A percentile compares a stretch with the other conserved stretches of the same genome.
These are phyloP conservation scores for Pelusios castaneus DNA, from an alignment of 2,113 vertebrate genomes.

Conservation along the genomic window DNA sequence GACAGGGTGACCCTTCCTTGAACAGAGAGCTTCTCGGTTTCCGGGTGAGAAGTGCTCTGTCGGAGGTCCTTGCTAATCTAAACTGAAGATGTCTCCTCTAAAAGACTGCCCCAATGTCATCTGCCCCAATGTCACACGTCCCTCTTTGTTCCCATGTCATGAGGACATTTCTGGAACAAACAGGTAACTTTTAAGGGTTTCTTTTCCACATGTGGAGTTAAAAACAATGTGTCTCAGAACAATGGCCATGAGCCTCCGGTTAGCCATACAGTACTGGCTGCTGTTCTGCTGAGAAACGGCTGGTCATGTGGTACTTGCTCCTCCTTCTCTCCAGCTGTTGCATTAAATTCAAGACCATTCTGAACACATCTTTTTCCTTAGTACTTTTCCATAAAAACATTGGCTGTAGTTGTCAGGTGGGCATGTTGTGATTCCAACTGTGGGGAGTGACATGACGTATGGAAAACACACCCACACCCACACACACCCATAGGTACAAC, in stretches of 20 bases:
- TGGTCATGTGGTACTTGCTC: not conserved
- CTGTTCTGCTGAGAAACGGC: not conserved
- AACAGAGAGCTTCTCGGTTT: too few species aligned
- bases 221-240: not conserved
- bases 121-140: fast-evolving
- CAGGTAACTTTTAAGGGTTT: not conserved
- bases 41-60: too few species aligned
- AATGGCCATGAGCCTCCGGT: not conserved
- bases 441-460: fast-evolving
- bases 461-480: not conserved
- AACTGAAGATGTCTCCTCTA: too few species aligned
- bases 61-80: too few species aligned
- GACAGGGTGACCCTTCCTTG: not conserved
- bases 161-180: not conserved
- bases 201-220: not conserved
- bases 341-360: not conserved
- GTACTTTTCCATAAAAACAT: not conserved
- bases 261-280: not conserved
- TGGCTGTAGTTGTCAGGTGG: not conserved
- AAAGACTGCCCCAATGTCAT: too few species aligned
- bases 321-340: not conserved
- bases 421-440: fast-evolving
- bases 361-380: not conserved
- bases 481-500: not conserved
- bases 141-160: not conserved